Evolutionary conservation across 2,888 invertebrate species (phyloP).

Genomic region (Epistrophe grossulariae): DNA sequence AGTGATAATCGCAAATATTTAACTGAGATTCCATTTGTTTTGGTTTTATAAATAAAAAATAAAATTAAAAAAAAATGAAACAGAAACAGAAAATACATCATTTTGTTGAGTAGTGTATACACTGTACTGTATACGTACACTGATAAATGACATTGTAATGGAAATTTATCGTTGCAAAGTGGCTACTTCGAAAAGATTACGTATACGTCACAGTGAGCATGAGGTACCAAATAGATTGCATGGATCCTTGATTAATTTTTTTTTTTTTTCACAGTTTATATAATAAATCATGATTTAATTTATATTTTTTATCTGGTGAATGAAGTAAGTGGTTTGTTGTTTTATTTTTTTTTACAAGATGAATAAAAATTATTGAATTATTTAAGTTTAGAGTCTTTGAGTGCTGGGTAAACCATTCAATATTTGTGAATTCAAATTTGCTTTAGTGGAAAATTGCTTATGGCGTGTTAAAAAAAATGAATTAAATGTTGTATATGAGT

Average conservation of each 20-base stretch:
- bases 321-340: constrained; percentile 26
- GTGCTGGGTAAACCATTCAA: no score
- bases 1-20: constrained; percentile 69
- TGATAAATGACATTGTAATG: constrained; percentile 73
- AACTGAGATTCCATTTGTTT: constrained; percentile 67
- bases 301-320: neutral
- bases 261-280: constrained; percentile 13
- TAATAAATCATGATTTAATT: constrained; percentile 50
- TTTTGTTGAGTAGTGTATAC: constrained; percentile 63
- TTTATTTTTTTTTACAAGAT: no score
- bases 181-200: constrained; percentile 71
- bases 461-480: no score
- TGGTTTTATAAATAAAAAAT: constrained; percentile 19
- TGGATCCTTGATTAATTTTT: constrained; percentile 48
- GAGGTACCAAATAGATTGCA: constrained; percentile 60
- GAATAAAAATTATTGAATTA: no score
- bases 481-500: no score
- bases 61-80: constrained; percentile 8
- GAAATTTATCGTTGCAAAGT: constrained; percentile 73
- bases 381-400: no score
- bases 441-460: no score
- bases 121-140: constrained; percentile 45
- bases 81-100: constrained; percentile 34
- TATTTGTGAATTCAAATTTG: no score
- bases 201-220: constrained; percentile 63